phyloP scores from a whole-genome alignment of 2,113 vertebrate genomes.

The Tonatia bakeri region DNA sequence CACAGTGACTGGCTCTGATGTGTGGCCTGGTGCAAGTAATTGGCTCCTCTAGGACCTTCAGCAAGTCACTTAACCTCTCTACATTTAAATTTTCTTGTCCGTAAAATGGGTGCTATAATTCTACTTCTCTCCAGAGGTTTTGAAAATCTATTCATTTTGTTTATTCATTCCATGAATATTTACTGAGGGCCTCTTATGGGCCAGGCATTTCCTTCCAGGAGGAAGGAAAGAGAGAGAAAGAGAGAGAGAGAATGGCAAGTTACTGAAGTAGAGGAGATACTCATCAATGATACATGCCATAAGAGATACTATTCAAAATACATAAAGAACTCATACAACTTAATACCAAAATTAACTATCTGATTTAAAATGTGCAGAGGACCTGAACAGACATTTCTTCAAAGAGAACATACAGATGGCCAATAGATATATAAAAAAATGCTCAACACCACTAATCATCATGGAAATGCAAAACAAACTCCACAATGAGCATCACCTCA shows the following conservation, averaged over 20 bases:
- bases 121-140: background rate
- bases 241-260: background rate
- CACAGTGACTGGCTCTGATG: background rate
- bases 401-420: background rate
- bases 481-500: background rate
- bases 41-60: background rate
- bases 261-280: background rate
- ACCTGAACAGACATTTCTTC: background rate
- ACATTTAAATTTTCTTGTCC: background rate
- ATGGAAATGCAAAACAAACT: background rate
- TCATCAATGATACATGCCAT: background rate
- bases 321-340: background rate
- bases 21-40: background rate
- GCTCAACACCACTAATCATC: background rate
- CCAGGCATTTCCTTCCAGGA: too few relatives aligned
- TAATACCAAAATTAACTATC: background rate
- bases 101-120: background rate
- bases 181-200: background rate
- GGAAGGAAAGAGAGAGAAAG: too few relatives aligned
- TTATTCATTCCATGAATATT: background rate
- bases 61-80: background rate
- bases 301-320: background rate
- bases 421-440: background rate
- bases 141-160: background rate
- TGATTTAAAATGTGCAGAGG: background rate